phyloP scores from a whole-genome alignment of 53 echinoderm and acorn worm species.

The Temnopleurus reevesii region DNA sequence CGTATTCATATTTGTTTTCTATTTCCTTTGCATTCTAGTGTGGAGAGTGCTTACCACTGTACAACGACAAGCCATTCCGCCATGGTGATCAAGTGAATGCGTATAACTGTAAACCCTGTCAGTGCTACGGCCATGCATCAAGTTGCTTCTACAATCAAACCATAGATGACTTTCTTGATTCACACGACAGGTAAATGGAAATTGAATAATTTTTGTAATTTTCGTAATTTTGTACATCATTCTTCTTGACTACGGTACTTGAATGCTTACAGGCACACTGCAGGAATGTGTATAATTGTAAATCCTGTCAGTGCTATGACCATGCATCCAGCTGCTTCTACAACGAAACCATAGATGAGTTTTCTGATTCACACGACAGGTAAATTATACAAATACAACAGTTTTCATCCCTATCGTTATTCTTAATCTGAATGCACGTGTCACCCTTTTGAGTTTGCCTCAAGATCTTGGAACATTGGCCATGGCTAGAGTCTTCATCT shows the following conservation, averaged over 20 bases:
- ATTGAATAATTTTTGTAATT: too few species aligned
- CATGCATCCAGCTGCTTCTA: constrained; percentile 85
- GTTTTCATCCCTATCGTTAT: too few species aligned
- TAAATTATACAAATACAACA: too few species aligned
- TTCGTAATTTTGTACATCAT: too few species aligned
- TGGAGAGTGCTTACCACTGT: constrained; percentile 74
- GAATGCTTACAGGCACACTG: too few species aligned
- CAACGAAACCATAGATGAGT: constrained; percentile 69
- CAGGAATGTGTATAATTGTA: constrained; percentile 81
- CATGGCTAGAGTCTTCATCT: too few species aligned
- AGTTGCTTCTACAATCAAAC: constrained; percentile 87
- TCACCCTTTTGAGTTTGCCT: too few species aligned
- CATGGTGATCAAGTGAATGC: constrained; percentile 86
- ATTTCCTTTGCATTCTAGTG: constrained; percentile 61
- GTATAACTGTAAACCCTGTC: constrained; percentile 90
- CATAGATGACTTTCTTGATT: constrained; percentile 75
- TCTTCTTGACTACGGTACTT: too few species aligned
- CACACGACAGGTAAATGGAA: constrained; percentile 89
- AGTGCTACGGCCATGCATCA: constrained; percentile 82
- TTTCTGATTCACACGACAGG: constrained; percentile 80
- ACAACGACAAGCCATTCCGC: constrained; percentile 96
- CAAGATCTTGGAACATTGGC: too few species aligned
- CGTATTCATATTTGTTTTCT: background rate
- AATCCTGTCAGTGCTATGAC: constrained; percentile 80
- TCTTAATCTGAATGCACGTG: too few species aligned